Evolutionary conservation across 2,888 invertebrate genomes (phyloP).

Genomic region (Lymantria dispar): DNA sequence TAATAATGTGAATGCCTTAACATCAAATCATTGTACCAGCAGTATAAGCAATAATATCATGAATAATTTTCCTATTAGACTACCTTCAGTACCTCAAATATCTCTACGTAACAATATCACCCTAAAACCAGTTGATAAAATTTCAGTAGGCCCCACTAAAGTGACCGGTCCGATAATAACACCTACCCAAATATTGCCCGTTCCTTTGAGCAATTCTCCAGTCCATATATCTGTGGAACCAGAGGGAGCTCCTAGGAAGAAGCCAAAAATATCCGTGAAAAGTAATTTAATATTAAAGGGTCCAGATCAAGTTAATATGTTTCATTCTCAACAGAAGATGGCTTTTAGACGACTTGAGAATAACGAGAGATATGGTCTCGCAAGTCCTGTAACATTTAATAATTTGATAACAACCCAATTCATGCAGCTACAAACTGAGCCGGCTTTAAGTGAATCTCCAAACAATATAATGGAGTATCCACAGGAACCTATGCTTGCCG

Average conservation of each 20-base stretch:
- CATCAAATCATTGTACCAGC: slow-evolving; percentile 52
- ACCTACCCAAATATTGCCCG: slow-evolving; percentile 70
- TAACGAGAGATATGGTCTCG: slow-evolving; percentile 66
- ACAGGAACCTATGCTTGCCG: slow-evolving; percentile 57
- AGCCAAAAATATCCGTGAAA: slow-evolving; percentile 78
- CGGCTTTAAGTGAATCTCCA: slow-evolving; percentile 63
- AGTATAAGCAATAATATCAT: slow-evolving; percentile 64
- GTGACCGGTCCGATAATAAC: slow-evolving; percentile 70
- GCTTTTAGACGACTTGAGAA: slow-evolving; percentile 71
- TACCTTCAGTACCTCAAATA: slow-evolving; percentile 58
- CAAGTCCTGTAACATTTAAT: slow-evolving; percentile 70
- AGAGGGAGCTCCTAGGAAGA: slow-evolving; percentile 69
- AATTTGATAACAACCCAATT: slow-evolving; percentile 74
- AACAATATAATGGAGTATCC: slow-evolving; percentile 60
- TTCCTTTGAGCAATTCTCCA: slow-evolving; percentile 68
- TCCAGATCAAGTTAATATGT: slow-evolving; percentile 75
- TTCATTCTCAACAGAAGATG: slow-evolving; percentile 77
- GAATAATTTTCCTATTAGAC: slow-evolving; percentile 69
- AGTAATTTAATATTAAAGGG: slow-evolving; percentile 77
- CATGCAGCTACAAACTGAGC: slow-evolving; percentile 70
- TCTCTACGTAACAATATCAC: slow-evolving; percentile 64
- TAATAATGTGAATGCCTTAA: slow-evolving; percentile 54
- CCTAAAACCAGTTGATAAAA: slow-evolving; percentile 64
- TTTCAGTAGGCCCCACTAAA: slow-evolving; percentile 61
- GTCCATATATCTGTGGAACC: slow-evolving; percentile 52